Evolutionary conservation across 2,888 invertebrate species (phyloP).

Genomic region (Leptinotarsa juncta): DNA sequence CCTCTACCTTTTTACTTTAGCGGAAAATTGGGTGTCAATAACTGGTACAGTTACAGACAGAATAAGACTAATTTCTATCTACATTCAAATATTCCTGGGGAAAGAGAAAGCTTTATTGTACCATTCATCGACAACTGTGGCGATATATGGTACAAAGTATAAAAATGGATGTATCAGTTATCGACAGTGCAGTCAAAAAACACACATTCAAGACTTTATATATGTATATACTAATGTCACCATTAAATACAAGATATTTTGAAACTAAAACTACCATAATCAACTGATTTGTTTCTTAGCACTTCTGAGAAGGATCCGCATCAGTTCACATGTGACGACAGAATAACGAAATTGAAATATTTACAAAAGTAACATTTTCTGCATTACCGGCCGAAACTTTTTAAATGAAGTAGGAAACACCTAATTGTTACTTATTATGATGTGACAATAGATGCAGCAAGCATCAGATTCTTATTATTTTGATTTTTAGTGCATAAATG

Average conservation of each 20-base stretch:
- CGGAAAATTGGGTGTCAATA: slow-evolving; percentile 12
- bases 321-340: slow-evolving; percentile 18
- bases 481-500: slow-evolving; percentile 4
- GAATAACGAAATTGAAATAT: slow-evolving; percentile 20
- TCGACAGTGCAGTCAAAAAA: slow-evolving; percentile 16
- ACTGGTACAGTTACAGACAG: slow-evolving; percentile 9
- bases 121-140: background rate
- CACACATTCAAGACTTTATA: background rate
- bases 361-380: slow-evolving; percentile 17
- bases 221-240: background rate
- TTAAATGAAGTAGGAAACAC: slow-evolving; percentile 9
- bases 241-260: background rate
- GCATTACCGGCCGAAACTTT: slow-evolving; percentile 21
- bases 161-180: slow-evolving; percentile 20
- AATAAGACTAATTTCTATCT: slow-evolving; percentile 18
- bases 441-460: slow-evolving; percentile 16
- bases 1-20: slow-evolving; percentile 15
- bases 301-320: slow-evolving; percentile 8
- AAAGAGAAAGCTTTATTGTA: slow-evolving; percentile 18
- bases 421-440: slow-evolving; percentile 12
- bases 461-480: slow-evolving; percentile 15
- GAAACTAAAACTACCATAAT: slow-evolving; percentile 20
- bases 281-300: slow-evolving; percentile 18
- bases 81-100: slow-evolving; percentile 15
- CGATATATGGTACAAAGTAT: slow-evolving; percentile 18